phyloP scores from a whole-genome alignment of 2,797 vertebrate genomes.

The Brotula barbata region DNA sequence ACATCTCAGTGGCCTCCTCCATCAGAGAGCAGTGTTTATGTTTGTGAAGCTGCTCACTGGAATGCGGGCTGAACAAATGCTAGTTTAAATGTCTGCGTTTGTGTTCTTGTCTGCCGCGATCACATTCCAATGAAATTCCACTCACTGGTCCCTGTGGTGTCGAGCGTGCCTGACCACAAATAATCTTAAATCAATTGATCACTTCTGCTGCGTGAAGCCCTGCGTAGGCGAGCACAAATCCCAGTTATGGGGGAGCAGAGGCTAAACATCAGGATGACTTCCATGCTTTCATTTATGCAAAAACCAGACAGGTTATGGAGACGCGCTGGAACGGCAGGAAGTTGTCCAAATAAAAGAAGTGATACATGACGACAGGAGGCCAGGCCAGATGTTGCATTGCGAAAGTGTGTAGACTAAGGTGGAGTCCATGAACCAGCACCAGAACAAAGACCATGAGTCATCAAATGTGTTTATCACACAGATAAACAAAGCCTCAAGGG shows the following conservation, averaged over 20 bases:
- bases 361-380: constrained; percentile 60
- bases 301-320: constrained; percentile 54
- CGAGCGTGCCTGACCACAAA: not conserved
- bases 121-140: constrained; percentile 52
- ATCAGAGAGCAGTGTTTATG: constrained; percentile 54
- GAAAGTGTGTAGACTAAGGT: constrained; percentile 67
- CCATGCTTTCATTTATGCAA: constrained; percentile 41
- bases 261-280: constrained; percentile 10
- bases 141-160: constrained; percentile 13
- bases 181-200: constrained; percentile 3
- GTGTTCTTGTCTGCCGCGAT: constrained; percentile 19
- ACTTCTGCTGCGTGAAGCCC: not conserved
- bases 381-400: constrained; percentile 75
- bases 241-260: no score
- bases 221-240: no score
- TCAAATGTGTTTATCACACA: constrained; percentile 48
- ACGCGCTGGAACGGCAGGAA: constrained; percentile 63
- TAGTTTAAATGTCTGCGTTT: constrained; percentile 47
- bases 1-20: constrained; percentile 41
- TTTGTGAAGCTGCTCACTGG: constrained; percentile 70
- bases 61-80: constrained; percentile 55
- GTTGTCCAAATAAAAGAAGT: constrained; percentile 74
- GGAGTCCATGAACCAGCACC: constrained; percentile 52
- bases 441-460: constrained; percentile 47
- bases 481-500: constrained; percentile 39